Base-by-base conservation (phyloP, 2,888 invertebrate species). In the Timandra comae region DNA sequence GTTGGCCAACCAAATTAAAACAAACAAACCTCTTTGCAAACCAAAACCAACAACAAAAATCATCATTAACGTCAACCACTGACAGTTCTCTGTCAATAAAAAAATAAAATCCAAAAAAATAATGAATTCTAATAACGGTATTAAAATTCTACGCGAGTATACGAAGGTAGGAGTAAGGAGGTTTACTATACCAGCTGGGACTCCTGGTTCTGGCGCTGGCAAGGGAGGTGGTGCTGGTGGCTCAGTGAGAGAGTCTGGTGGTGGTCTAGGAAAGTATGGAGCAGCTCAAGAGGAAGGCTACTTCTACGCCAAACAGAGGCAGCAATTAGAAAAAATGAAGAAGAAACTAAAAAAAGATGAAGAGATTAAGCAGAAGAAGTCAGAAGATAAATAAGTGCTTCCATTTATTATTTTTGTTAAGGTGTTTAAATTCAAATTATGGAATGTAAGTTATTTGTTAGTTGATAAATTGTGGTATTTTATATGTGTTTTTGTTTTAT, bases 251-350 rank as follows among this genome's bases (percentile, higher is more conserved):
- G 70, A 73, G 33, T 58, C 73, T 0, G 79, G 77, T 0, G 76
- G 72, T 12, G 62, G 63, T 0, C 34, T 81, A 1, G 79, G 79
- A 0, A 56, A 56, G 36, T 71, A 52, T 16, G 76, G 68, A 1
- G 62, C 71, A 0, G 72, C 72, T 0, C 60, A 71, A 12, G 81
- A 81, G 44, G 81, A 79, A 30, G 63, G 66, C 0, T 81, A 73
- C 50, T 81, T 81, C 56, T 56, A 63, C 33, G 55, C 63, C 13
- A 69, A 78, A 32, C 59, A 68, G 21, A 63, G 44, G 33, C 69
- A 78, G 12, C 63, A 69, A 13, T 16, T 81, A 6, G 51, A 65
- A 34, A 60, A 72, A 33, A 29, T 79, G 0, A 77, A 71, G 40
- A 52, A 73, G 34, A 56, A 63, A 28, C 19, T 64, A 27, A 43